Evolutionary conservation across 2,888 invertebrate genomes (phyloP), one percentile per base, ranked within the genome.

Genomic region (Galerucella calmariensis): DNA sequence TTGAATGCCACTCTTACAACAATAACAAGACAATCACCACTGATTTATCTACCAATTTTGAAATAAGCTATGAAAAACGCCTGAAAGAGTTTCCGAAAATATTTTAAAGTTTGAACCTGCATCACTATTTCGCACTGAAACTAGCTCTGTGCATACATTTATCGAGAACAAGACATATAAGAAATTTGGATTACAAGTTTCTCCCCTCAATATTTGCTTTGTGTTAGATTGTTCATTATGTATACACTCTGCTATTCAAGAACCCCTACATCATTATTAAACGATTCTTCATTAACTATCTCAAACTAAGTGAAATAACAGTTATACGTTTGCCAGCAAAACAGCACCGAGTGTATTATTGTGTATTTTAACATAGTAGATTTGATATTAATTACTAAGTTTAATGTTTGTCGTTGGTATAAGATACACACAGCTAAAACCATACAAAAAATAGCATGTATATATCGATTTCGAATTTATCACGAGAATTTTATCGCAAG

Each of bases 391-490:
- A 68, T 68, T 46, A 59, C 46, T 1, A 68, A 68, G 68, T 68
- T 68, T 56, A 35, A 24, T 68, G 44, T 68, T 58, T 58, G 41
- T 58, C 67, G 67, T 68, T 68, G 58, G 67, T 58, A 16, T 68
- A 46, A 59, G 68, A 59, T 59, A 68, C 41, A 58, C 41, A 58
- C 16, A 53, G 16, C 59, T 59, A 46, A 67, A 68, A 44, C n/a
- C 68, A 12, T 59, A 46, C 59, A 68, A 68, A 46, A 46, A 68
- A 20, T 41, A 0, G 20, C 16, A 68, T 14, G 24, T 41, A 41
- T 41, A 9, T 59, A 68, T 68, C 16, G 68, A 68, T 68, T 68
- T 48, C n/a, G n/a, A 44, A 59, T 68, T 68, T 68, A 68, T 68
- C 68, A 68, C 6, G 27, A 41, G 59, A 20, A 27, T 4, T 68